A percentile compares a stretch with the other conserved stretches of the same genome.
These are phyloP conservation scores for Oscarella lobularis DNA, from an alignment of 37 sponge, comb jelly and placozoan species.

Conservation along the genomic window DNA sequence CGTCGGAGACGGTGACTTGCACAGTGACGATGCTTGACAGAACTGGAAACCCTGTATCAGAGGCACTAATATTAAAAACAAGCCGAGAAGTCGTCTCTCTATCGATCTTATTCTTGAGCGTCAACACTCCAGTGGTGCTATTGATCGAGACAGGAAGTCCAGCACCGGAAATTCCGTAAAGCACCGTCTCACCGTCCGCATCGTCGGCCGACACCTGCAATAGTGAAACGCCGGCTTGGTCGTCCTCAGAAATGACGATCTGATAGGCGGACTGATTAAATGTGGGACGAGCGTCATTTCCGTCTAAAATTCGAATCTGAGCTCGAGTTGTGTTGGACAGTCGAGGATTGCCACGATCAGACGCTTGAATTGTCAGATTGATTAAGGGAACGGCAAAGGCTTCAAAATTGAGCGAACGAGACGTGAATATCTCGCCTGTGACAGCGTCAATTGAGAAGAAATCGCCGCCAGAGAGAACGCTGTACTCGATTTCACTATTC, in stretches of 20 bases:
- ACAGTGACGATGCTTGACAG: conserved; percentile 3
- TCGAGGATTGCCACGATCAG: neutral
- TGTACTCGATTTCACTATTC: conserved; percentile 3
- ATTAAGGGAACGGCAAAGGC: neutral
- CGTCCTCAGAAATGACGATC: neutral
- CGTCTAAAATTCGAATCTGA: conserved; percentile 8
- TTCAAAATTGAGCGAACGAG: neutral
- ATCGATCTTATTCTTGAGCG: neutral
- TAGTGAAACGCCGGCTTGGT: conserved; percentile 18
- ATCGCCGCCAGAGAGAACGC: conserved; percentile 6
- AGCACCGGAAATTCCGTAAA: neutral
- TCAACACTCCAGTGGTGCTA: neutral
- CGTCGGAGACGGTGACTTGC: conserved; percentile 7
- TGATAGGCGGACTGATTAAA: conserved; percentile 4
- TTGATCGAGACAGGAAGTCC: neutral
- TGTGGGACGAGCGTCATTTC: conserved; percentile 12
- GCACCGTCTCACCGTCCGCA: conserved; percentile 17
- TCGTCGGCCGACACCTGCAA: conserved; percentile 34
- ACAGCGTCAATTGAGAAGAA: conserved; percentile 14
- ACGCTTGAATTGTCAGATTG: conserved; percentile 5
- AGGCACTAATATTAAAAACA: conserved; percentile 9
- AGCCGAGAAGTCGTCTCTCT: conserved; percentile 6
- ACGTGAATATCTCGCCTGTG: conserved; percentile 4
- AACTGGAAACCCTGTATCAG: conserved; percentile 7
- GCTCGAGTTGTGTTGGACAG: neutral